These are phyloP conservation scores for Ceratina japonica DNA, from an alignment of 1,140 invertebrate species.

Conservation along the genomic window DNA sequence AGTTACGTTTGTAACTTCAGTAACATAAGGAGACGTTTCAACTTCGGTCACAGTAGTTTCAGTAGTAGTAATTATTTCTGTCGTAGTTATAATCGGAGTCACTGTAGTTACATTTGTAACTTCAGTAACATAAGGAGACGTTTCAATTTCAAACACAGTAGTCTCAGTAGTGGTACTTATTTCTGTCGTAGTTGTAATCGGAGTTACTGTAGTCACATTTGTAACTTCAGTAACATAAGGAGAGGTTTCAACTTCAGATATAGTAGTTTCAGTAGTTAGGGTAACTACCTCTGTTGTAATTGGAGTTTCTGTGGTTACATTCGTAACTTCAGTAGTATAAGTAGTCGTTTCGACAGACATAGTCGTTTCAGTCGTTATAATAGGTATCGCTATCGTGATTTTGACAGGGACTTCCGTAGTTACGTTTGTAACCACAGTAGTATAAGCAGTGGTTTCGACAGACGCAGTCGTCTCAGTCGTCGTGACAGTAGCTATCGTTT, in stretches of 20 bases:
- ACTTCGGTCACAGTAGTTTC: not conserved
- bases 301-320: not conserved
- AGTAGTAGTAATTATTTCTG: too few species aligned
- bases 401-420: not conserved
- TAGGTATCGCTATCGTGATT: not conserved
- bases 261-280: not conserved
- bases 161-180: too few species aligned
- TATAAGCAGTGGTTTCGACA: not conserved
- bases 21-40: not conserved
- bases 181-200: too few species aligned
- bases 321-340: not conserved
- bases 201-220: too few species aligned
- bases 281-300: too few species aligned
- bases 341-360: not conserved
- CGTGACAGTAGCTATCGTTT: not conserved
- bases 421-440: not conserved
- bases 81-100: too few species aligned
- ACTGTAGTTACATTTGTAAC: too few species aligned
- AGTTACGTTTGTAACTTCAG: not conserved
- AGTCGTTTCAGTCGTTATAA: not conserved
- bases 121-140: too few species aligned
- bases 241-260: not conserved
- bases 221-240: too few species aligned
- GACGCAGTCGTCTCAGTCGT: not conserved
- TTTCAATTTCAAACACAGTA: too few species aligned